Conservation (phyloP, 2,888 invertebrate species). For the Ischnura elegans region DNA sequence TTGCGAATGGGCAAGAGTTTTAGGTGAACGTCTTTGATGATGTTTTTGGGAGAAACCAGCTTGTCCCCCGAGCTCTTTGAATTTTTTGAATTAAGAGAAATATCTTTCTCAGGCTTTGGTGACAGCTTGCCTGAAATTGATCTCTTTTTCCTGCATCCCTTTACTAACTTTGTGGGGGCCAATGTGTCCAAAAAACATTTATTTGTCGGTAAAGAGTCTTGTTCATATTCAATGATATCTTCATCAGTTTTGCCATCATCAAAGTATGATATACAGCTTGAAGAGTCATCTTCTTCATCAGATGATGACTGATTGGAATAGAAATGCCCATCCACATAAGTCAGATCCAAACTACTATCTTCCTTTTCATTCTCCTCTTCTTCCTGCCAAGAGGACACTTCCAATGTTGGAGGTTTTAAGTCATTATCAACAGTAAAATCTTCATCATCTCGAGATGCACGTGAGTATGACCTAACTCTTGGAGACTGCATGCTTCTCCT, state of each 20-base stretch:
- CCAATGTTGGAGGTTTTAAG: conserved; percentile 36
- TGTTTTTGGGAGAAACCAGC: not conserved
- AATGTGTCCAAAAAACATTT: conserved; percentile 52
- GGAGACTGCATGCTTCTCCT: conserved; percentile 43
- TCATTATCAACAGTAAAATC: conserved; percentile 7
- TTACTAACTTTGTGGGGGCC: conserved; percentile 27
- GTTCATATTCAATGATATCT: conserved; percentile 38
- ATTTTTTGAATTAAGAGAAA: not conserved
- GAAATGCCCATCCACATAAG: conserved; percentile 71
- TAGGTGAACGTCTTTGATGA: conserved; percentile 39
- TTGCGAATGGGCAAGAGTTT: conserved; percentile 7
- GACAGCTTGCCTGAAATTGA: not conserved
- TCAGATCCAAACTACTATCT: conserved; percentile 69
- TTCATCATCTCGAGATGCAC: conserved; percentile 40
- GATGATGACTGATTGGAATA: conserved; percentile 73
- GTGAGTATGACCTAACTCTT: conserved; percentile 16
- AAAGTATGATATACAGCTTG: conserved; percentile 43
- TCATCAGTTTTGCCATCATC: conserved; percentile 28
- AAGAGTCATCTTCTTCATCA: conserved; percentile 63
- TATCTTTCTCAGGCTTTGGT: not conserved
- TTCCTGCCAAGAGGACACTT: conserved; percentile 61
- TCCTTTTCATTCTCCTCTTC: conserved; percentile 24
- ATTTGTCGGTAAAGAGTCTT: not conserved
- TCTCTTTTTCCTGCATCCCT: conserved; percentile 44
- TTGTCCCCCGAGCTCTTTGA: not conserved